Conservation (phyloP, 2,888 invertebrate genomes). For the Drosophila subsilvestris region DNA sequence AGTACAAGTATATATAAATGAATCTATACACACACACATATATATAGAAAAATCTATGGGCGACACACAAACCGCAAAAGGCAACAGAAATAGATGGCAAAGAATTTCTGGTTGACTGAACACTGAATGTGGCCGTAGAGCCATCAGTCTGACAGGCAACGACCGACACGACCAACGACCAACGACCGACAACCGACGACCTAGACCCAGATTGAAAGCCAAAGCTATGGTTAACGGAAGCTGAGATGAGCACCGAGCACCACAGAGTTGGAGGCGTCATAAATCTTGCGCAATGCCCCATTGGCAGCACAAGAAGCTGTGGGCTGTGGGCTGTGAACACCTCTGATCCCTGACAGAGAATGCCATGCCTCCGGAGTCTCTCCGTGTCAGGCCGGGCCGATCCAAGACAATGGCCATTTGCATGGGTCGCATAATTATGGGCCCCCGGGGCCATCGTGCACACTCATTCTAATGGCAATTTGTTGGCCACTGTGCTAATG, state of each 20-base stretch:
- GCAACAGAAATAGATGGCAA: conserved; percentile 68
- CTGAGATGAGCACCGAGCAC: conserved; percentile 7
- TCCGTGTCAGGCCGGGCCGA: not conserved
- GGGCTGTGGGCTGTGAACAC: conserved; percentile 53
- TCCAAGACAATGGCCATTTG: conserved; percentile 60
- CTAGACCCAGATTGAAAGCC: conserved; percentile 66
- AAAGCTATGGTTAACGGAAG: conserved; percentile 62
- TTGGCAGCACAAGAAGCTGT: conserved; percentile 50
- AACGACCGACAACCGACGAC: conserved; percentile 69
- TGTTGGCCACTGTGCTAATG: conserved; percentile 75
- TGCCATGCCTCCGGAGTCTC: conserved; percentile 2
- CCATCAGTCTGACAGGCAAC: conserved; percentile 39
- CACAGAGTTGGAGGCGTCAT: conserved; percentile 60
- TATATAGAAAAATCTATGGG: conserved; percentile 44
- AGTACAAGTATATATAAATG: conserved; percentile 2
- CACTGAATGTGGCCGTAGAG: conserved; percentile 46
- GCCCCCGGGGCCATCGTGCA: conserved; percentile 33
- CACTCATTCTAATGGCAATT: conserved; percentile 61
- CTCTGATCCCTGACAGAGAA: conserved; percentile 31
- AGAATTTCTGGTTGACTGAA: conserved; percentile 72
- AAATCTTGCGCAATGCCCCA: conserved; percentile 76
- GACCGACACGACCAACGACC: not conserved
- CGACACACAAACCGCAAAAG: conserved; percentile 62
- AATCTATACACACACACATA: conserved; percentile 5
- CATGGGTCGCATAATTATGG: conserved; percentile 55